Percentiles rank a stretch among this genome's conserved stretches.
phyloP scores from a whole-genome alignment of 2,888 invertebrate genomes.

The Zygothrica quintamaculata region DNA sequence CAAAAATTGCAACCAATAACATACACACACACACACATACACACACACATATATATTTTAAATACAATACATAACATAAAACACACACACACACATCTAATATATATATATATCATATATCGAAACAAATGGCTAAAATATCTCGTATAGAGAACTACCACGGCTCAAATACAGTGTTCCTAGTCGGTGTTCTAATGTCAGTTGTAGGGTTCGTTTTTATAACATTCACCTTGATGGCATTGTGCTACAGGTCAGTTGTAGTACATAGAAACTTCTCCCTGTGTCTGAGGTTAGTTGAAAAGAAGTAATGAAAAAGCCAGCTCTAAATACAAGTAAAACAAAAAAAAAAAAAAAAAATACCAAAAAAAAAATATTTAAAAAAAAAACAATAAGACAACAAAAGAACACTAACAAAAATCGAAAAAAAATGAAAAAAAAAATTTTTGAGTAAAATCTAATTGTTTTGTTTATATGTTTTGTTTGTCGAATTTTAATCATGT shows the following conservation, averaged over 20 bases:
- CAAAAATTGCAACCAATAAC: constrained; percentile 4
- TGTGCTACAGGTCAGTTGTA: constrained; percentile 99
- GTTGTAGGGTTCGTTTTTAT: constrained; percentile 99
- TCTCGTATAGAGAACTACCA: constrained; percentile 94
- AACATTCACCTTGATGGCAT: constrained; percentile 99
- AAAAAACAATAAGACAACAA: constrained; percentile 28
- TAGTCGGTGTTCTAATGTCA: constrained; percentile 99
- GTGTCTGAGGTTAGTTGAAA: constrained; percentile 98
- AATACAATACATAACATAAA: no score
- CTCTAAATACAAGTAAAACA: constrained; percentile 78
- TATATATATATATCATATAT: constrained; percentile 12
- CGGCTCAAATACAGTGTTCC: constrained; percentile 98
- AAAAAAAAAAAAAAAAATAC: constrained; percentile 58
- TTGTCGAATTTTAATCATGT: constrained; percentile 47
- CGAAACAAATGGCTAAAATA: constrained; percentile 61
- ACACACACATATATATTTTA: constrained; percentile 19
- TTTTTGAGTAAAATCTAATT: constrained; percentile 42
- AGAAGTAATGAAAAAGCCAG: constrained; percentile 88
- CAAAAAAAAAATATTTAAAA: constrained; percentile 49
- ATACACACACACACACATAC: constrained; percentile 8
- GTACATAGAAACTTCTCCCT: constrained; percentile 99
- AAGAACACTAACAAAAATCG: constrained; percentile 62
- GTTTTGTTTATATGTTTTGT: constrained; percentile 58
- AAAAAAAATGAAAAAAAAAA: constrained; percentile 48
- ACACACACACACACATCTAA: constrained; percentile 11